phyloP scores from a whole-genome alignment of 2,797 vertebrate genomes.

The Mormyrus proboscirostris region DNA sequence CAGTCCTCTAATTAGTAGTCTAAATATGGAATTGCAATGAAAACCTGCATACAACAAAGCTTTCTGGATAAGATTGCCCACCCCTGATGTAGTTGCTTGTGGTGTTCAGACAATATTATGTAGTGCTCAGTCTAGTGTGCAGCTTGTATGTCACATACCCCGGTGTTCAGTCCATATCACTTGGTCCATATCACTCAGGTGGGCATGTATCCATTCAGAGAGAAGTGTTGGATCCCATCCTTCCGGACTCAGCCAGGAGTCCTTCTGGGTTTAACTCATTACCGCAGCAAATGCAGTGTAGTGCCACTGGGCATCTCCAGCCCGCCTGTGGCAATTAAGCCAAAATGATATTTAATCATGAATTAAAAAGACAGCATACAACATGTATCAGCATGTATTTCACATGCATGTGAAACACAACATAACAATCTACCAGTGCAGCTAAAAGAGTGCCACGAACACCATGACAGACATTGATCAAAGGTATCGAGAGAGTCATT shows the following conservation, averaged over 20 bases:
- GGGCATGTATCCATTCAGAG: not conserved
- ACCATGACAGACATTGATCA: not conserved
- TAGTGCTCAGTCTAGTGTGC: not conserved
- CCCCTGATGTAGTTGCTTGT: not conserved
- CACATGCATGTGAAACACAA: not conserved
- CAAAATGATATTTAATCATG: not conserved
- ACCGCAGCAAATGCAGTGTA: conserved; percentile 53
- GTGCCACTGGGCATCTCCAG: conserved; percentile 35
- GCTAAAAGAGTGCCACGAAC: not conserved
- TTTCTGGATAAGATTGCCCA: not conserved
- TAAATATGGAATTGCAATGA: not conserved
- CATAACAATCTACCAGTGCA: not conserved
- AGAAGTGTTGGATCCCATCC: not conserved
- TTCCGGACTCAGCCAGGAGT: not conserved
- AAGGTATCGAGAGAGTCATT: not conserved
- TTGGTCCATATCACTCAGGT: not conserved
- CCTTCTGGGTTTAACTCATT: conserved; percentile 31
- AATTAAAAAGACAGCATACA: not conserved
- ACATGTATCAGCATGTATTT: not conserved
- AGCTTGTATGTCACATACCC: not conserved
- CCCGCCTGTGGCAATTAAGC: conserved; percentile 22
- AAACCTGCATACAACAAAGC: not conserved
- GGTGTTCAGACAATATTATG: not conserved
- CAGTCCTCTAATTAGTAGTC: not conserved
- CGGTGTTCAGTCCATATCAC: not conserved